Base-by-base conservation (phyloP, 1,140 invertebrate genomes). In the Hypsibius dujardini region DNA sequence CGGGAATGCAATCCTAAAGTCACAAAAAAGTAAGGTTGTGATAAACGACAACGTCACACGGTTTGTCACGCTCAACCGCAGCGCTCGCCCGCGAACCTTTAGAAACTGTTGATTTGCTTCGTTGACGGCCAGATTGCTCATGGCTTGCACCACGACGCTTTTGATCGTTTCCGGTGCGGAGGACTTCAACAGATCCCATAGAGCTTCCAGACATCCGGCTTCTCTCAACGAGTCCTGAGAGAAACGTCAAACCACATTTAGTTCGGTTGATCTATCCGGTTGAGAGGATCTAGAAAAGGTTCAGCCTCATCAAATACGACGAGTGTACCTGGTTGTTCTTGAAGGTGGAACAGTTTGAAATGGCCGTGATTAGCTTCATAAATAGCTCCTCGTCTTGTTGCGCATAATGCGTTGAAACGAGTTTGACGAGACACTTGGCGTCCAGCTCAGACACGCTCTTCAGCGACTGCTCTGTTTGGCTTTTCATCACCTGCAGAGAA, bases 331-430 rank as follows among this genome's bases (percentile, higher is more conserved):
- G 82, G 76, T 84, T 84, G 46, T 76, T 77, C 69, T 81, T 80
- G 75, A 84, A 84, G n/a, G 83, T 83, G 47, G 82, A 81, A 77
- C 81, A 83, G 75, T 84, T 83, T 70, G 80, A 79, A 71, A 84
- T 81, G 46, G 81, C 83, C 40, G 79, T 79, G 3, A 85, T 74
- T 45, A 82, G 79, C 73, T 81, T 79, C 74, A 82, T 78, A 14
- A 84, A 75, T 2, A 84, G 74, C 3, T 78, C 77, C 72, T 80
- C 78, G 75, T 85, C 82, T 60, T 79, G 62, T 7, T 67, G 62
- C 12, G 62, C 62, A 42, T 67, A 67, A 42, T 67, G 12, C 3
- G 62, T 67, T 12, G 62, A 67, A 15, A 67, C 62, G 12, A 67
- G 45, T 42, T 67, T 67, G 7, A 67, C 62, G 3, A 67, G 42